Evolutionary conservation across 2,113 vertebrate genomes (phyloP), one percentile per base, ranked within the genome.

Genomic region (Oryzias celebensis): DNA sequence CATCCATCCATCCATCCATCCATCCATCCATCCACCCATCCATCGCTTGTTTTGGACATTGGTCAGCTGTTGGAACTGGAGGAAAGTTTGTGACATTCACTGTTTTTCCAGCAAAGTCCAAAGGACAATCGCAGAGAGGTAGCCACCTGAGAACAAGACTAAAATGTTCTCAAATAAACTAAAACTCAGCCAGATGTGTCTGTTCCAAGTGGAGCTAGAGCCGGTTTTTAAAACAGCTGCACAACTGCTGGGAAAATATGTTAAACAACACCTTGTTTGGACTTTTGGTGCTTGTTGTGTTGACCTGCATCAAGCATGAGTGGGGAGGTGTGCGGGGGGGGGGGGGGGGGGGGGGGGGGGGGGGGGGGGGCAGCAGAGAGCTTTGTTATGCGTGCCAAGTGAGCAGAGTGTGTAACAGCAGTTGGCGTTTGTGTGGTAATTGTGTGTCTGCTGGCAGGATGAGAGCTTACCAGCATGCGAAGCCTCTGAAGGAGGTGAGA

Each of bases 241-340:
- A 15, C 14, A 0, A 51, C 43, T 53, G 28, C 68, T 69, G 73
- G 48, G 52, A 71, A 75, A 65, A 65, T 68, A 75, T 78, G 73
- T 58, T 52, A 81, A 81, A 78, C 62, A 69, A 77, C 62, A 26
- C 36, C 7, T 4, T 83, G 53, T 81, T 85, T 74, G 56, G 73
- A 18, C 65, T 56, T 69, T 62, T 60, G 36, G 47, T 44, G 67
- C 16, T 58, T 82, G 81, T 82, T 82, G 18, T 69, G 80, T 52
- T 69, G 70, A 74, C 84, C 84, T 85, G 79, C 73, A 77, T 86
- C 72, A 86, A 89, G 87, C 72, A 65, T 26, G 74, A 88, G 81
- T 3, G 51, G 41, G 36, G 58, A 73, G 70, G 74, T 75, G 75
- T 81, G 77, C 84, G 87, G 84, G 83, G 77, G 74, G 70, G 48